Evolutionary conservation across 1,140 invertebrate genomes (phyloP), one percentile per base, ranked within the genome.

Genomic region (Papilio polytes): DNA sequence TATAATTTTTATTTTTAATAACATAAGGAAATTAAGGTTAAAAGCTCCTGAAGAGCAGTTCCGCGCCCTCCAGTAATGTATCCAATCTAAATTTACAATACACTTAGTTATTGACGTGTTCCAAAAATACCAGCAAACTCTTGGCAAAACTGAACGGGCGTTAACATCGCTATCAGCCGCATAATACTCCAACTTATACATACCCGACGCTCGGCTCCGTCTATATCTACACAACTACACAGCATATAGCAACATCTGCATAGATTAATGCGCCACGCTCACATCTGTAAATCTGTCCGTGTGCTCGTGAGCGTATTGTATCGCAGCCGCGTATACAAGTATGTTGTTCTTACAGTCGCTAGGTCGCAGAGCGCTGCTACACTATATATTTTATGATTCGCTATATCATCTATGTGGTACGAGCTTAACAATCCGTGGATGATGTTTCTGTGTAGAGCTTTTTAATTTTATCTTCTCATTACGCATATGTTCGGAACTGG

Each of bases 21-120:
- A 22, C 6, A 22, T 76, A 31, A 76, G n/a, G 41, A 76, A 74
- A 76, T 48, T 51, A 41, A 76, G 74, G 74, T 51, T 53, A 76
- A 76, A 22, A 48, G 46, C 22, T 48, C 22, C 41, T 46, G 18
- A 76, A 51, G 22, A 53, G 41, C 74, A 76, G 53, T 51, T 76
- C 74, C 7, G 46, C 74, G 74, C 41, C 22, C 74, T 76, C 74
- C 74, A 46, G 44, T 84, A 84, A 86, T 81, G 85, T 85, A 84
- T 80, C 82, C 63, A 56, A 53, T 81, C 85, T 89, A 92, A 90
- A 92, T 89, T 90, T 92, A 92, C 90, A 86, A 88, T 88, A 91
- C 89, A 92, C 91, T 92, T 92, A 92, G 86, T 93, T 94, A 94
- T 94, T 94, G 92, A 94, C 92, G 93, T 89, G 92, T 91, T 93